A percentile compares a stretch with the other conserved stretches of the same genome.
Evolutionary conservation across 2,888 invertebrate species (phyloP).

Genomic region (Scelioninae gen. 2): DNA sequence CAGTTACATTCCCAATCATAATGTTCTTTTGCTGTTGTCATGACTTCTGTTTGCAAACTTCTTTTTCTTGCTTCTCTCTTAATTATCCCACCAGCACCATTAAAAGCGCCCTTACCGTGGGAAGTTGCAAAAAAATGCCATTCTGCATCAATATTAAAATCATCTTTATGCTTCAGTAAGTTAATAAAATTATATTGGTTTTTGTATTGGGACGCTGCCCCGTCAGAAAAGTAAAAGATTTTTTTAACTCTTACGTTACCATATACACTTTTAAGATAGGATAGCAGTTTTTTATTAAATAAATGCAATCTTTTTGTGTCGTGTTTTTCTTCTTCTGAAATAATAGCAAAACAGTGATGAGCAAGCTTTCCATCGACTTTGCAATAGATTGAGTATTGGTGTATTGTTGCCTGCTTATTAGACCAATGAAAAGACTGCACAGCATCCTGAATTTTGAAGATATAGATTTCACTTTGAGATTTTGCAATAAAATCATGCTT

Average conservation of each 20-base stretch:
- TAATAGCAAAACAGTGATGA: not conserved
- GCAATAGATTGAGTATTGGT: no score
- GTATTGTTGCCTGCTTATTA: no score
- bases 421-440: no score
- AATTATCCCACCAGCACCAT: slow-evolving; percentile 20
- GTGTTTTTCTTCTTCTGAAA: slow-evolving; percentile 19
- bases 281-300: slow-evolving; percentile 21
- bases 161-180: slow-evolving; percentile 5
- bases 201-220: slow-evolving; percentile 10
- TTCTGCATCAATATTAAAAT: slow-evolving; percentile 21
- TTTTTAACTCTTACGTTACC: slow-evolving; percentile 4
- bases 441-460: no score
- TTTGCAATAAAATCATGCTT: no score
- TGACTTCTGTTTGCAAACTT: slow-evolving; percentile 10
- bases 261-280: not conserved
- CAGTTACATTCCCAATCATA: slow-evolving; percentile 10
- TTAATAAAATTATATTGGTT: slow-evolving; percentile 14
- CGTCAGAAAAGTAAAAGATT: slow-evolving; percentile 11
- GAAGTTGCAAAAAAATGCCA: slow-evolving; percentile 25
- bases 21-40: not conserved
- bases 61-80: slow-evolving; percentile 23
- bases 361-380: no score
- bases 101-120: slow-evolving; percentile 10
- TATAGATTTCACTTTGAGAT: no score
- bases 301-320: slow-evolving; percentile 9